These are phyloP conservation scores for Eumerus sabulonum DNA, from an alignment of 2,888 invertebrate species.

Conservation along the genomic window DNA sequence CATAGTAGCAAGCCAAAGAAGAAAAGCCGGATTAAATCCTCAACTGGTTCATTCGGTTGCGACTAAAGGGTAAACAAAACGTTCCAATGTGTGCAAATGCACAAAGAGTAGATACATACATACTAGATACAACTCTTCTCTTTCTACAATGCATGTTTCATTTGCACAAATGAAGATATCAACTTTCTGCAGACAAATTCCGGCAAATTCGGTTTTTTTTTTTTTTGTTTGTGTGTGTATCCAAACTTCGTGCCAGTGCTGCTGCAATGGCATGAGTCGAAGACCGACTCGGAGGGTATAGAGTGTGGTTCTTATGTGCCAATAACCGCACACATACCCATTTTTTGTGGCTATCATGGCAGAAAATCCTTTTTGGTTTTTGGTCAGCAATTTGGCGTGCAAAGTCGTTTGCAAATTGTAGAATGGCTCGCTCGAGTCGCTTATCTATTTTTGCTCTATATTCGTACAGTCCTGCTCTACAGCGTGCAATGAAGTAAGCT, in stretches of 20 bases:
- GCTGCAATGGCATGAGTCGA: slow-evolving; percentile 31
- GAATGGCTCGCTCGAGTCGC: slow-evolving; percentile 19
- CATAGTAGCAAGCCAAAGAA: slow-evolving; percentile 32
- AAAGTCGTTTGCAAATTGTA: slow-evolving; percentile 61
- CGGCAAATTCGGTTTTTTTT: slow-evolving; percentile 49
- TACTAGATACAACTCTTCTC: background rate
- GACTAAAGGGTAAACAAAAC: slow-evolving; percentile 63
- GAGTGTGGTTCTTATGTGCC: slow-evolving; percentile 50
- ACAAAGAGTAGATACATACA: slow-evolving; percentile 41
- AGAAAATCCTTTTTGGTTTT: slow-evolving; percentile 58
- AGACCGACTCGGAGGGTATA: slow-evolving; percentile 4
- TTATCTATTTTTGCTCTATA: background rate
- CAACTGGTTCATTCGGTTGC: slow-evolving; percentile 61
- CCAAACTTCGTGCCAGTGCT: slow-evolving; percentile 31
- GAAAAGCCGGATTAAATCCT: slow-evolving; percentile 56
- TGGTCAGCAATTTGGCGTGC: slow-evolving; percentile 65
- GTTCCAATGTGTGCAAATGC: slow-evolving; percentile 59
- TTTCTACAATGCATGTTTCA: slow-evolving; percentile 1
- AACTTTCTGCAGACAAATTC: slow-evolving; percentile 67
- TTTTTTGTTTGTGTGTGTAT: slow-evolving; percentile 13
- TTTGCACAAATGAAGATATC: slow-evolving; percentile 67
- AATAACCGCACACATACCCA: slow-evolving; percentile 59
- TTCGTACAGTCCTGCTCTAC: background rate
- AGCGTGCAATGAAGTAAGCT: slow-evolving; percentile 57
- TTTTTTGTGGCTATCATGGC: slow-evolving; percentile 55